phyloP scores from a whole-genome alignment of 1,140 invertebrate genomes.

The Nymphalis io region DNA sequence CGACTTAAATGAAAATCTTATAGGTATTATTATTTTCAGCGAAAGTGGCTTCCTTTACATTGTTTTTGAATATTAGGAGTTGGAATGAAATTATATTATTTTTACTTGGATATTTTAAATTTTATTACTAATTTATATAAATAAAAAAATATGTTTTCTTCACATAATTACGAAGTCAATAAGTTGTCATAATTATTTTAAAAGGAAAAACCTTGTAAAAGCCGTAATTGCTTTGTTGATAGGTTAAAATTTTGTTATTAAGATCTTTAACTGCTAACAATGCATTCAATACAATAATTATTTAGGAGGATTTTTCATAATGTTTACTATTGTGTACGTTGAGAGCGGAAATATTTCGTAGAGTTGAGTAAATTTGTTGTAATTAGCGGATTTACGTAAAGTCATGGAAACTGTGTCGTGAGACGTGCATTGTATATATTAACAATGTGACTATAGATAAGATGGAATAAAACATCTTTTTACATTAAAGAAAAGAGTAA shows the following conservation, averaged over 20 bases:
- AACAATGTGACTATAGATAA: constrained; percentile 21
- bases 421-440: constrained; percentile 60
- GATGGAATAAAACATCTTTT: constrained; percentile 7
- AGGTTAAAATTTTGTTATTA: neutral
- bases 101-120: no score
- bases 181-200: neutral
- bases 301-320: constrained; percentile 46
- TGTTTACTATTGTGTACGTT: constrained; percentile 47
- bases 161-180: no score
- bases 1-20: no score
- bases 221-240: constrained; percentile 4
- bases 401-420: constrained; percentile 74
- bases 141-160: no score
- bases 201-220: constrained; percentile 1
- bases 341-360: constrained; percentile 54
- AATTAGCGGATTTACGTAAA: constrained; percentile 75
- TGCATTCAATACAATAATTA: constrained; percentile 32
- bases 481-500: neutral
- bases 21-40: no score
- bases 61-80: no score
- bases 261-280: constrained; percentile 8
- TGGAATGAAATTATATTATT: no score
- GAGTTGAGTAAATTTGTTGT: constrained; percentile 55
- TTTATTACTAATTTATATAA: no score
- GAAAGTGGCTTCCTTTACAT: no score